phyloP scores from a whole-genome alignment of 1,140 invertebrate species.

The Drosophila ananassae region DNA sequence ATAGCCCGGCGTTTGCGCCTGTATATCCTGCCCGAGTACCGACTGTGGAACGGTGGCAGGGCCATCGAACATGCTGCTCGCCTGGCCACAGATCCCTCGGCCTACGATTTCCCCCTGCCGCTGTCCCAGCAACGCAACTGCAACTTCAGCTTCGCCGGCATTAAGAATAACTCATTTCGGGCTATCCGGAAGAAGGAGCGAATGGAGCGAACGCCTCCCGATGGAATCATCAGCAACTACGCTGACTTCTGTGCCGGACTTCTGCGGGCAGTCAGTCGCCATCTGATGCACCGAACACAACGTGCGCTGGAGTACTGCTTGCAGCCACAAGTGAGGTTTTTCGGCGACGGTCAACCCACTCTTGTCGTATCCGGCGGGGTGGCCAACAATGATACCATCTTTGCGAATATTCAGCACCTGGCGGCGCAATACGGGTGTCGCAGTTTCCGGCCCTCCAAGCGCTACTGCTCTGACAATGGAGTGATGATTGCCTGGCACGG shows the following conservation, averaged over 20 bases:
- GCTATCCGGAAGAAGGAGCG: slow-evolving; percentile 87
- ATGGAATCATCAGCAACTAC: slow-evolving; percentile 91
- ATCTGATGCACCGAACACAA: slow-evolving; percentile 92
- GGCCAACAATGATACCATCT: slow-evolving; percentile 95
- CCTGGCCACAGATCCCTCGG: slow-evolving; percentile 86
- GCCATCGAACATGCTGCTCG: slow-evolving; percentile 93
- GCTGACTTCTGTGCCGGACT: slow-evolving; percentile 94
- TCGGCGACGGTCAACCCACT: slow-evolving; percentile 85
- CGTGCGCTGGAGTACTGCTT: slow-evolving; percentile 92
- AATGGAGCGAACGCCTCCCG: slow-evolving; percentile 85
- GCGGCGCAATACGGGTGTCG: slow-evolving; percentile 88
- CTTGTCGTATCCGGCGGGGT: slow-evolving; percentile 97
- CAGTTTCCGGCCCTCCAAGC: slow-evolving; percentile 91
- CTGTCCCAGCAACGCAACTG: slow-evolving; percentile 88
- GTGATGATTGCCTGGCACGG: slow-evolving; percentile 99
- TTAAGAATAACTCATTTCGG: slow-evolving; percentile 86
- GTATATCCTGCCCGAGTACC: slow-evolving; percentile 90
- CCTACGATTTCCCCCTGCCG: slow-evolving; percentile 88
- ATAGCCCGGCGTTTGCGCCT: slow-evolving; percentile 93
- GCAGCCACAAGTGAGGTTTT: slow-evolving; percentile 84
- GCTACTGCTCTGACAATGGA: slow-evolving; percentile 98
- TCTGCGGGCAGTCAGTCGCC: slow-evolving; percentile 90
- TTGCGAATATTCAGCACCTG: slow-evolving; percentile 88
- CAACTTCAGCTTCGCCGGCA: slow-evolving; percentile 93
- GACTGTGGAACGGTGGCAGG: slow-evolving; percentile 90